Evolutionary conservation across 2,797 vertebrate genomes (phyloP), one percentile per base, ranked within the genome.

Genomic region (Sarcoramphus papa): DNA sequence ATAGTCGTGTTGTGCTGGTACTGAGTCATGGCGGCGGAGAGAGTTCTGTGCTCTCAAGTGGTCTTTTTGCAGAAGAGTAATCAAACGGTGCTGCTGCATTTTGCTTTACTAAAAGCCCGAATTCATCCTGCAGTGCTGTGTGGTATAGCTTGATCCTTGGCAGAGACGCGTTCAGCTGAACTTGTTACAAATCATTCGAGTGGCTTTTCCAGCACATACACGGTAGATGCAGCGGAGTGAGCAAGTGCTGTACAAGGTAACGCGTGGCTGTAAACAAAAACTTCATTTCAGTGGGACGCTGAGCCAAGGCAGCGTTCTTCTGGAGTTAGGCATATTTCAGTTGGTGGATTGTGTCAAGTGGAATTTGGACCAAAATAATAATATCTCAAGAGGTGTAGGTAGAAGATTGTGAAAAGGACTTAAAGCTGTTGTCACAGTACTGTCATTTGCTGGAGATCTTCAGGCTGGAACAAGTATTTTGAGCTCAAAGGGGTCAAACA

Each of bases 51-150:
- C n/a, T 74, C 64, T 70, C 2, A 0, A 93, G 86, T 21, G 73
- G 84, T 78, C 48, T 33, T 91, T 88, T 40, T 40, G 63, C 57
- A 83, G 67, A 83, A 33, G 73, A 79, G 45, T 13, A 73, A 18
- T 51, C 87, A 48, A 54, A 20, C 1, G 0, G 15, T 4, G 37
- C 43, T 31, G 43, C 69, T 75, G 69, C n/a, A 7, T 28, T 27
- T 33, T 12, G 40, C 73, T 59, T n/a, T 41, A 21, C 48, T 12
- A 6, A 74, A 73, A 91, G 60, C 60, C 64, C 24, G 8, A 7
- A 31, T 8, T 47, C 0, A 0, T 56, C 27, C 87, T 11, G 37
- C 62, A 24, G 70, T 8, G 30, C 65, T 1, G 22, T 0, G 27
- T 4, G 25, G 60, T 12, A 14, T 6, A 31, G 7, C 48, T 43